Evolutionary conservation across 2,888 invertebrate species (phyloP), one percentile per base, ranked within the genome.

Genomic region (Entomobrya multifasciata): DNA sequence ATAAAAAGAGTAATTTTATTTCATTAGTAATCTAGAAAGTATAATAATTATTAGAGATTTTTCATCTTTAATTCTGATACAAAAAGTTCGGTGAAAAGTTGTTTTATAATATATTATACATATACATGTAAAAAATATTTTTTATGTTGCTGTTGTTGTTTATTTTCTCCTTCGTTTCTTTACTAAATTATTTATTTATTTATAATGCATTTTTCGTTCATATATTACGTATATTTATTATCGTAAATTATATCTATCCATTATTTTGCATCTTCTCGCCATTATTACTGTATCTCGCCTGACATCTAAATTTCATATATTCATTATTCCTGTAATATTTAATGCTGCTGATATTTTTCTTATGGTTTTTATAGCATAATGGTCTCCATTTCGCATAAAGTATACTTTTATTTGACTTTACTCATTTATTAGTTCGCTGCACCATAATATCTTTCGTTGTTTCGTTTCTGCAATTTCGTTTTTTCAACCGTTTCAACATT

Each of bases 51-150:
- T 49, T 85, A 80, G 80, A 74, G 41, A 80, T 72, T 86, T 86
- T 86, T 79, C 86, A 86, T 62, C 62, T 86, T 79, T 65, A 79
- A 86, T 78, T 85, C 78, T 70, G 77, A 85, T 85, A 47, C 25
- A 83, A 72, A 76, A 84, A 85, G 36, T 36, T 67, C 67, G 77
- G 84, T 84, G 41, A 72, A 85, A 49, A 62, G 72, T 82, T 82
- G 60, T 82, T 62, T 74, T 83, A 83, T 76, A 83, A 83, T 74
- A 74, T 62, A 82, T 57, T 36, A 67, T 60, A 70, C 22, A 83
- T 78, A 41, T 84, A 77, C 30, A 44, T 86, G 62, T 77, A 30
- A 70, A 72, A 30, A 70, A 72, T n/a, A 8, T 67, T 41, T 74
- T 44, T 80, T 74, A 70, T 74, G 20, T 41, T 65, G 36, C 49